Evolutionary conservation across 2,888 invertebrate species (phyloP), one percentile per base, ranked within the genome.

Genomic region (Torymus tubicola): DNA sequence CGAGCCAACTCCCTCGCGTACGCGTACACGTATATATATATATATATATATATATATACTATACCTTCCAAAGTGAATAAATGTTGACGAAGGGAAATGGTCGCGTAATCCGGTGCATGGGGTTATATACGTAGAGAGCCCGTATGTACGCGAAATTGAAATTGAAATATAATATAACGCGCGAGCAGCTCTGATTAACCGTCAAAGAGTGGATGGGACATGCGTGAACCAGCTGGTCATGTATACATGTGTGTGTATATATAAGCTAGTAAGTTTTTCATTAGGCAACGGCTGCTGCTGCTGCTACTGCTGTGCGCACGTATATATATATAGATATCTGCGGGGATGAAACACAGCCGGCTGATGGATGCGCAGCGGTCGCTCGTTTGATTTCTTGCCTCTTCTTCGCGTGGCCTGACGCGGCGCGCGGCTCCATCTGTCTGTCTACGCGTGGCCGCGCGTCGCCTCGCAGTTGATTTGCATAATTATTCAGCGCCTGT

Each of bases 51-150:
- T n/a, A n/a, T n/a, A n/a, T n/a, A n/a, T n/a, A n/a, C 8, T 8
- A 8, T 31, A 2, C 1, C 2, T 31, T 8, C 31, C 31, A 67
- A 79, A 79, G 63, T 76, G 75, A 81, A 81, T 75, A 79, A 81
- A 81, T 79, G 71, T 81, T 75, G 69, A 70, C 67, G 67, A 81
- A 75, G 70, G 63, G 12, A 70, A 63, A 55, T 24, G n/a, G 60
- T 63, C 18, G 52, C 57, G 67, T 52, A 64, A 64, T 69, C 55
- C 16, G n/a, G 53, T 50, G 16, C 18, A 4, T 1, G 50, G n/a
- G n/a, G n/a, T n/a, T n/a, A n/a, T n/a, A n/a, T n/a, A n/a, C n/a
- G n/a, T n/a, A n/a, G n/a, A n/a, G n/a, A n/a, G n/a, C n/a, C n/a
- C n/a, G n/a, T n/a, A n/a, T n/a, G n/a, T 10, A 8, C 50, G 21